Evolutionary conservation across 2,113 vertebrate species (phyloP).

Genomic region (Phrynocephalus versicolor): DNA sequence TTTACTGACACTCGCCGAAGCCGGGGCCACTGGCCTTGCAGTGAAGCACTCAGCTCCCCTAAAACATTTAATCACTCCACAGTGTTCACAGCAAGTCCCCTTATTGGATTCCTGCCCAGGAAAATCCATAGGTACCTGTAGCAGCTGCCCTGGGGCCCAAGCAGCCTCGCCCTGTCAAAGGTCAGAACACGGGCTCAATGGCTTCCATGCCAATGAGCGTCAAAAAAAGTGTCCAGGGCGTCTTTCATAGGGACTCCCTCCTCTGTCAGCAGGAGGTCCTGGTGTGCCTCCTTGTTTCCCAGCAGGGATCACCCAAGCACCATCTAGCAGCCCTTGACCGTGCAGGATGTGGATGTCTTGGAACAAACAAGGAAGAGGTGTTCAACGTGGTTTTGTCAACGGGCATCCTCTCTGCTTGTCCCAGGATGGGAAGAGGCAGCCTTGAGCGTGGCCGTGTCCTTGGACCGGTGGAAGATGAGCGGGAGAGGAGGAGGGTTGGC

Average conservation of each 20-base stretch:
- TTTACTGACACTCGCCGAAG: not conserved
- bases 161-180: accelerated
- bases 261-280: not conserved
- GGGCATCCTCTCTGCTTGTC: too few species aligned
- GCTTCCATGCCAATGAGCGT: constrained; percentile 2
- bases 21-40: not conserved
- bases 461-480: not conserved
- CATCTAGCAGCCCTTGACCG: not conserved
- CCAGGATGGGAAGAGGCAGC: too few species aligned
- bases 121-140: not conserved
- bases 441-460: too few species aligned
- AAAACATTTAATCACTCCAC: not conserved
- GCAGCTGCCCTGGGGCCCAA: not conserved
- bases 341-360: not conserved
- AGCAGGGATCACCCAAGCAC: not conserved
- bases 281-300: not conserved
- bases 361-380: not conserved
- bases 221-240: not conserved
- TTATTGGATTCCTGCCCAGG: accelerated
- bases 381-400: too few species aligned
- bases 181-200: not conserved
- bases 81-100: not conserved
- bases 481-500: not conserved
- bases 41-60: accelerated
- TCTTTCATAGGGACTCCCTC: not conserved